Conservation (phyloP, 2,888 invertebrate species). For the Melieria omissa region DNA sequence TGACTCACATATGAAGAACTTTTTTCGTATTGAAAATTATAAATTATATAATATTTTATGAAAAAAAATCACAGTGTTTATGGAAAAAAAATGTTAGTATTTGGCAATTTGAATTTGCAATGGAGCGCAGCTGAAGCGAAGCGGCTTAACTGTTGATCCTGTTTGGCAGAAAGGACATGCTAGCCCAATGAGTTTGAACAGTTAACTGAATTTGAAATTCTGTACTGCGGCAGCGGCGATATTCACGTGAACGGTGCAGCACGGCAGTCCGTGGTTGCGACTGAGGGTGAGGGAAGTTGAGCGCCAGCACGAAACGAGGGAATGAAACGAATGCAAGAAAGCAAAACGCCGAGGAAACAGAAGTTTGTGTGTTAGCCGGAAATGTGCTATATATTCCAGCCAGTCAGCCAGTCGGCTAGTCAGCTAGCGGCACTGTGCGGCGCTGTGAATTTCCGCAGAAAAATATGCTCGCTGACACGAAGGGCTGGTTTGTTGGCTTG, state of each 20-base stretch:
- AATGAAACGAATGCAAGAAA: not conserved
- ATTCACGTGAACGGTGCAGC: not conserved
- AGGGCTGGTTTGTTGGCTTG: not conserved
- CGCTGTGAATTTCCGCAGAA: not conserved
- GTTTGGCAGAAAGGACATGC: slow-evolving; percentile 57
- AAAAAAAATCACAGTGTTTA: too few species aligned
- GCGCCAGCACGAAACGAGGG: slow-evolving; percentile 24
- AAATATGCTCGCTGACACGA: too few species aligned
- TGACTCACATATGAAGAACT: too few species aligned
- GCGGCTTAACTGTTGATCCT: slow-evolving; percentile 20
- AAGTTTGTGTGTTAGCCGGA: slow-evolving; percentile 43
- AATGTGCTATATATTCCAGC: slow-evolving; percentile 49
- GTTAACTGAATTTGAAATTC: slow-evolving; percentile 63
- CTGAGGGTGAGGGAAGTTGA: not conserved
- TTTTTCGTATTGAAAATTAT: too few species aligned
- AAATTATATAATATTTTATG: too few species aligned
- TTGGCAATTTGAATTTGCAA: too few species aligned
- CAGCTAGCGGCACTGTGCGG: not conserved
- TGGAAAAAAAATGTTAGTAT: too few species aligned
- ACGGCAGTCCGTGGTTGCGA: too few species aligned
- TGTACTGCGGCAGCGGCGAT: slow-evolving; percentile 52
- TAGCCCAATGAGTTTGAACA: slow-evolving; percentile 65
- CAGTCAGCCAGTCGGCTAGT: not conserved
- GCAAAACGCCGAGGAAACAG: too few species aligned
- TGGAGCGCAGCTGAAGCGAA: too few species aligned